phyloP scores from a whole-genome alignment of 1,140 invertebrate genomes.

The Neelides sp. region DNA sequence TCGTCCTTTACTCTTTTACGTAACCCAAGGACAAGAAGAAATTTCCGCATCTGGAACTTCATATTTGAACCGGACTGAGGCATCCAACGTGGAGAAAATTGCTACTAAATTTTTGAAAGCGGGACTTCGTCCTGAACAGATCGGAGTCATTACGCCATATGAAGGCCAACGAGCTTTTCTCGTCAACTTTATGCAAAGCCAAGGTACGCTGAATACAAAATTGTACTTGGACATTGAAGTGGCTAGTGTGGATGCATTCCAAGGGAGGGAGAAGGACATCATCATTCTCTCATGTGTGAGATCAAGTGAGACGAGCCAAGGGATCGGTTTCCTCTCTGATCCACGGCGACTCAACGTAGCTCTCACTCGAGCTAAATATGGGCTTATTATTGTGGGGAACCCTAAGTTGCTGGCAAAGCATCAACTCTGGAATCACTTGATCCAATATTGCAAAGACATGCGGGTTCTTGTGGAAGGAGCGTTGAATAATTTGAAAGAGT shows the following conservation, averaged over 20 bases:
- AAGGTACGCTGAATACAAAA: constrained; percentile 89
- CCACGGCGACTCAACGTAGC: constrained; percentile 95
- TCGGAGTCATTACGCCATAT: constrained; percentile 99
- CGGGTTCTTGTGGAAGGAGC: constrained; percentile 96
- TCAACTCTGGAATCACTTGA: constrained; percentile 93
- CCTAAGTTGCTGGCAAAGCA: constrained; percentile 96
- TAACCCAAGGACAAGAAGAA: constrained; percentile 95
- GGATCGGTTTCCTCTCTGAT: constrained; percentile 88
- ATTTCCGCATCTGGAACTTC: constrained; percentile 97
- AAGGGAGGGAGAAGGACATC: constrained; percentile 94
- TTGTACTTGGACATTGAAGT: constrained; percentile 98
- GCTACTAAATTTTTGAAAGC: constrained; percentile 83
- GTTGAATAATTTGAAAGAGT: constrained; percentile 81
- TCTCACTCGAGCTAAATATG: constrained; percentile 91
- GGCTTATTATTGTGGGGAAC: constrained; percentile 97
- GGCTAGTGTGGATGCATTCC: constrained; percentile 97
- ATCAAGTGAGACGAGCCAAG: constrained; percentile 89
- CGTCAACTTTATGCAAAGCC: constrained; percentile 96
- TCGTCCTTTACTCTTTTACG: constrained; percentile 98
- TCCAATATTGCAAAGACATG: constrained; percentile 96
- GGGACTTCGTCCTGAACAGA: constrained; percentile 93
- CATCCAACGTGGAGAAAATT: constrained; percentile 95
- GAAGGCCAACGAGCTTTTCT: constrained; percentile 95
- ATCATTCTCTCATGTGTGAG: constrained; percentile 87
- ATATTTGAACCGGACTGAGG: constrained; percentile 96